Evolutionary conservation across 1,140 invertebrate genomes (phyloP).

Genomic region (Uloborus diversus): DNA sequence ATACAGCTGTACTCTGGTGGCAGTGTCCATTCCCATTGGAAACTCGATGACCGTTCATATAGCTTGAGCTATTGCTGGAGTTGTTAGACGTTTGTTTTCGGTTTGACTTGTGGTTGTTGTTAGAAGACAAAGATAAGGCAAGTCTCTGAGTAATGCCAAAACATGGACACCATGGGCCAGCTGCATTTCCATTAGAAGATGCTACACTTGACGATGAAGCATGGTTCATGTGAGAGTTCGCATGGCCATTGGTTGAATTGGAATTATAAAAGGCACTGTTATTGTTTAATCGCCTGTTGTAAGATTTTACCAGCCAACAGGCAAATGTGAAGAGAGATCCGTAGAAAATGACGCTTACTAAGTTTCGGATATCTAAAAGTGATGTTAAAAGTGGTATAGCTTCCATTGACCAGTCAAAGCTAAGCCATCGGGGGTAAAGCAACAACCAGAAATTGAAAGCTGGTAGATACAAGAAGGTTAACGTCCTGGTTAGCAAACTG

Average conservation of each 20-base stretch:
- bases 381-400: slow-evolving; percentile 82
- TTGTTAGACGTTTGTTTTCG: slow-evolving; percentile 27
- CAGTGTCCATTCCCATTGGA: slow-evolving; percentile 2
- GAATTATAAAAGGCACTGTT: slow-evolving; percentile 9
- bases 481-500: slow-evolving; percentile 64
- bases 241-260: not conserved
- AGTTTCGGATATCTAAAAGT: slow-evolving; percentile 78
- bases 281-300: not conserved
- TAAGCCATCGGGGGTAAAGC: slow-evolving; percentile 81
- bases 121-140: not conserved
- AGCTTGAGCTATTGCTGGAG: slow-evolving; percentile 9
- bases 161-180: slow-evolving; percentile 23
- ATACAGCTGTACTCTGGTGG: not conserved
- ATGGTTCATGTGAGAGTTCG: not conserved
- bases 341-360: slow-evolving; percentile 78
- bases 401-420: slow-evolving; percentile 97
- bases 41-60: slow-evolving; percentile 32
- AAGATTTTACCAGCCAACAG: slow-evolving; percentile 11
- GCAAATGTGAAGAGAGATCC: not conserved
- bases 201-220: not conserved
- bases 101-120: not conserved
- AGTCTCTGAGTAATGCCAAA: not conserved
- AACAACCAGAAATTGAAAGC: slow-evolving; percentile 85
- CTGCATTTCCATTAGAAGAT: not conserved
- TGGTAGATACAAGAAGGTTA: slow-evolving; percentile 89